Conservation (phyloP, 2,113 vertebrate genomes). For the Podarcis muralis region DNA sequence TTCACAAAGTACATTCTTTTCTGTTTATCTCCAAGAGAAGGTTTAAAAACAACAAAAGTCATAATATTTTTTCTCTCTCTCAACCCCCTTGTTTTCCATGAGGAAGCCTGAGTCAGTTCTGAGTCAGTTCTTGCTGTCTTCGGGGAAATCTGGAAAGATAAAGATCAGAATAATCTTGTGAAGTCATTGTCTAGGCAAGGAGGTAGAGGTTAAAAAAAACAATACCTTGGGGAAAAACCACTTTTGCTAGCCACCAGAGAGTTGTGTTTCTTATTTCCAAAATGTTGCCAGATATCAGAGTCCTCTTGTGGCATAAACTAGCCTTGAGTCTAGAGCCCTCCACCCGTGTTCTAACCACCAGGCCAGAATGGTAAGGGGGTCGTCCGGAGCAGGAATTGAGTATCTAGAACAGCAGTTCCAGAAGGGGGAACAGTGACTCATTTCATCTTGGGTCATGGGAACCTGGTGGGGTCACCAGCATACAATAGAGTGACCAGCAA, state of each 20-base stretch:
- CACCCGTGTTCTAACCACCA: background rate
- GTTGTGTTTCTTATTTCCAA: background rate
- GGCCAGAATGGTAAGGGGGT: background rate
- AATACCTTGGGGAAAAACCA: background rate
- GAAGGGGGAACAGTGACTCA: background rate
- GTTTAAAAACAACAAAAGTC: background rate
- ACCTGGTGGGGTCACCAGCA: background rate
- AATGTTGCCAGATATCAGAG: background rate
- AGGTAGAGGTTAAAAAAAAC: background rate
- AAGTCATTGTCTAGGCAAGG: background rate
- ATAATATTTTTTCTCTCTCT: background rate
- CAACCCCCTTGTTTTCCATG: background rate
- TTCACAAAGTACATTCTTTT: background rate
- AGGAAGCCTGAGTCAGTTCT: background rate
- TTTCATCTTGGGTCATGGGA: background rate
- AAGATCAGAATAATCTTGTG: background rate
- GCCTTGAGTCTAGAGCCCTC: background rate
- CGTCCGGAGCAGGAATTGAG: background rate
- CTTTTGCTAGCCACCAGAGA: too few relatives aligned
- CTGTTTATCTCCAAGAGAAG: background rate
- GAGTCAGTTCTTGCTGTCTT: constrained; percentile 25
- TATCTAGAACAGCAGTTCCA: background rate
- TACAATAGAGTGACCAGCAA: background rate
- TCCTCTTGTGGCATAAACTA: background rate
- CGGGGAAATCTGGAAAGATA: constrained; percentile 42